Base-by-base conservation (phyloP, 2,113 vertebrate genomes). In the Fulica atra region DNA sequence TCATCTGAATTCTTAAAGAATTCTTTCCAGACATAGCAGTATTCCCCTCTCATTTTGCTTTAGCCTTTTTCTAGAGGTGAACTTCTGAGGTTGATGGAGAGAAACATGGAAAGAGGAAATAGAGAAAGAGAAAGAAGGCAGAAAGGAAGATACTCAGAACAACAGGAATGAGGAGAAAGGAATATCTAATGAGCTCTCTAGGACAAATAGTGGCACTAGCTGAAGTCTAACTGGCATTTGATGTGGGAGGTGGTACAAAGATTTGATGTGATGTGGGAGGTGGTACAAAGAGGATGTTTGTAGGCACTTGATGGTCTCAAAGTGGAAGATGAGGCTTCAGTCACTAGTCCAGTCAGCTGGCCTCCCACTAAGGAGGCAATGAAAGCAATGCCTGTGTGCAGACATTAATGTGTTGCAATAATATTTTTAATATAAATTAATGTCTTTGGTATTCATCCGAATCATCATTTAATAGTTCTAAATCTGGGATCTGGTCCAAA, bases 261-360 rank as follows among this genome's bases (percentile, higher is more conserved):
- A 60, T n/a, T n/a, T n/a, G n/a, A n/a, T n/a, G 3, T 0, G 0
- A 31, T 64, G 19, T n/a, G 23, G 4, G 6, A 61, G 51, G 24
- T 13, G 38, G 8, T 56, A 12, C 10, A 60, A 60, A 70, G 35
- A 60, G 19, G 11, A 35, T 17, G 66, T 3, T 3, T 70, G 10
- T 53, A 7, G 33, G 7, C 20, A 63, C 10, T 40, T 48, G 60
- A 35, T 44, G 8, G 3, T n/a, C 15, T 56, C 17, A 5, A 7
- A 5, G 13, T 71, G 16, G 26, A 35, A 11, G 8, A 71, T 13
- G 9, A 7, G 7, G 2, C 16, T 79, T 95, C 17, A 53, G 13
- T 53, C 29, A 42, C 78, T 53, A 85, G 23, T 31, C n/a, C 36
- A 54, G 28, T 36, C 14, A 86, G 3, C 24, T 48, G 13, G 7